Evolutionary conservation across 2,113 vertebrate genomes (phyloP).

Genomic region (Otus sunia): DNA sequence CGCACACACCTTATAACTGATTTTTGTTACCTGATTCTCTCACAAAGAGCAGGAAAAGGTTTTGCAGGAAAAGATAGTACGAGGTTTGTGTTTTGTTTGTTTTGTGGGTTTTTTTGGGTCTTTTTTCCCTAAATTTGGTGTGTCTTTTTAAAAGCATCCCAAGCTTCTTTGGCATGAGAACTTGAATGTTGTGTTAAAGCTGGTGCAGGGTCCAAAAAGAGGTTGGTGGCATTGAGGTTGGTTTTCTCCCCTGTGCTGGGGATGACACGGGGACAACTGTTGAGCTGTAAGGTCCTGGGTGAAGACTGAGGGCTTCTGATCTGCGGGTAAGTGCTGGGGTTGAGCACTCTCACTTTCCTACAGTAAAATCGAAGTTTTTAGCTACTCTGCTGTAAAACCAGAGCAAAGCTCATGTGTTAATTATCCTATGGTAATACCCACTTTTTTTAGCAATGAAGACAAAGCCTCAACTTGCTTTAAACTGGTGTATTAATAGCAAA

Average conservation of each 20-base stretch:
- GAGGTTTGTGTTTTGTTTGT: neutral
- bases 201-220: neutral
- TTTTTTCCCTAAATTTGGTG: neutral
- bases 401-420: neutral
- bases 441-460: conserved; percentile 5
- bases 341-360: fast-evolving
- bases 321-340: neutral
- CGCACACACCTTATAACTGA: neutral
- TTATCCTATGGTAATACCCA: neutral
- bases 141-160: no score
- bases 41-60: neutral
- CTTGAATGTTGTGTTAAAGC: neutral
- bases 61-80: neutral
- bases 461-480: conserved; percentile 7
- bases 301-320: neutral
- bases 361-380: neutral
- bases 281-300: fast-evolving
- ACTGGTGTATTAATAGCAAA: conserved; percentile 2
- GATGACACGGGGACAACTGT: fast-evolving
- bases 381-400: neutral
- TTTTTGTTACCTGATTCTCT: neutral
- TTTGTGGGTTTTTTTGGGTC: neutral
- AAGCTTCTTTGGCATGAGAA: neutral
- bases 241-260: neutral
- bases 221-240: neutral